Evolutionary conservation across 2,113 vertebrate species (phyloP), one percentile per base, ranked within the genome.

Genomic region (Psilopsiagon aymara): DNA sequence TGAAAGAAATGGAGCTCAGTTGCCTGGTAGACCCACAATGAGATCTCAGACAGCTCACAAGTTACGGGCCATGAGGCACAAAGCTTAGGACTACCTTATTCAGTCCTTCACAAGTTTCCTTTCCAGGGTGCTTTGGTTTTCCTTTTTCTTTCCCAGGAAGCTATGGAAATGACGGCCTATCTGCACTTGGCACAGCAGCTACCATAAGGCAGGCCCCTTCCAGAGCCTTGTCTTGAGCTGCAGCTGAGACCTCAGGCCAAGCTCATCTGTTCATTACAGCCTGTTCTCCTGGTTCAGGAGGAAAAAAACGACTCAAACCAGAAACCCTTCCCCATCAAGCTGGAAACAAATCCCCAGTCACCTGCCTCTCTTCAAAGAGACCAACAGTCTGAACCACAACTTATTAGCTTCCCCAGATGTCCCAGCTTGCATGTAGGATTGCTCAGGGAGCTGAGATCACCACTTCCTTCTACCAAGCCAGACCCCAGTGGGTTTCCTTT

Each of bases 221-320:
- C 44, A 90, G 25, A 83, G 29, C 49, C 31, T 25, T 69, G 44
- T 20, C 70, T 44, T 57, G 24, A 74, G 37, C 59, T 62, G 71
- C 49, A 31, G 67, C 49, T 77, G 44, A 74, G 73, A 78, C 39
- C 73, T 91, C 47, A 67, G 74, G 55, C 64, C 31, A 71, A 46
- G n/a, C 64, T 88, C 10, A 2, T 18, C 33, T 70, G 8, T 21
- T 95, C 80, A 55, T 51, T 64, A 84, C 9, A 95, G 66, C 69
- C 55, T 71, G 80, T 95, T 94, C 83, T 95, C 77, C 88, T 94
- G 28, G 83, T 80, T 91, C 47, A 33, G 55, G 47, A 71, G 51
- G 41, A 19, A 86, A 71, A 71, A 90, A 51, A 0, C 27, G 82
- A 63, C 24, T 33, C 39, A 87, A 93, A 85, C 90, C 57, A 49